Evolutionary conservation across 2,888 invertebrate species (phyloP), one percentile per base, ranked within the genome.

Genomic region (Hirtodrosophila trivittata): DNA sequence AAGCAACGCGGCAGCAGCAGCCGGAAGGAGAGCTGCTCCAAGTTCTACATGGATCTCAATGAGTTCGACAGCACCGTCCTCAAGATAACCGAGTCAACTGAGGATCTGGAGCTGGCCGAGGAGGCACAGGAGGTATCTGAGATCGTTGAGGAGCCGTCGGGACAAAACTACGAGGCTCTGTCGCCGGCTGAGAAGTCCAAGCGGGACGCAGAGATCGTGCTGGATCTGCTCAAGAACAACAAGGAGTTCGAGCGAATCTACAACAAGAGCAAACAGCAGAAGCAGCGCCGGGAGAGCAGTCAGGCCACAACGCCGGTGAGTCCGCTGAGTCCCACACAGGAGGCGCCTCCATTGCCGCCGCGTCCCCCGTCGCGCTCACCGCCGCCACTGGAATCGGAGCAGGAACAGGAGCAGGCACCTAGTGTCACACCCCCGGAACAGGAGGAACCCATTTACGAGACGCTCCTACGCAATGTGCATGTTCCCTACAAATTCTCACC

Each of bases 151-250:
- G 33, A 38, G 18, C 8, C 13, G 26, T 39, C 37, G 30, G 46
- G 46, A 33, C 55, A 70, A 42, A 67, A 70, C 52, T 68, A 72
- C 41, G 77, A 66, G 0, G 35, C 49, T 0, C 49, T 83, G 0
- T 67, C 82, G 2, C 76, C 94, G 92, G 87, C 94, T 93, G 43
- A 91, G 94, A 87, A 76, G 94, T 95, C 90, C 92, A 96, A 90
- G 94, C 87, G 89, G 10, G 91, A 91, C 71, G 89, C 90, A 0
- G 88, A 91, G 49, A 90, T 97, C 42, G 96, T 97, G 45, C 94
- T 96, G 0, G 96, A 96, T 86, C 91, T 97, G 9, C 91, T 97
- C 3, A 94, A 96, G 93, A 95, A 96, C 87, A 96, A 95, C 85
- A 93, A 95, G 75, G 96, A 96, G 67, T 96, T 96, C 72, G 95